Evolutionary conservation across 2,113 vertebrate genomes (phyloP).

Genomic region (Lepus timidus): DNA sequence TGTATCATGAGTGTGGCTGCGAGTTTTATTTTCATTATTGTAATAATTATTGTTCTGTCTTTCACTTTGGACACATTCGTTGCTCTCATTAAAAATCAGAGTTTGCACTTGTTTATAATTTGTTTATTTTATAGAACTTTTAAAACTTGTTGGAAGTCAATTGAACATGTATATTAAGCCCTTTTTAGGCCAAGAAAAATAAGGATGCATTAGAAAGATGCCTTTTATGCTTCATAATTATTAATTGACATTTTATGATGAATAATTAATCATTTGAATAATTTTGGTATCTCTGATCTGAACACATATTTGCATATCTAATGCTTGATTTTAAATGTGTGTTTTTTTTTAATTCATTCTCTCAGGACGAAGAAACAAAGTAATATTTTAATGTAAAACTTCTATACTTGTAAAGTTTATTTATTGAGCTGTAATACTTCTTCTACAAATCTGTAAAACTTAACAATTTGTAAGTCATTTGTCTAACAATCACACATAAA

Average conservation of each 20-base stretch:
- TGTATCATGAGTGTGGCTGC: slow-evolving; percentile 4
- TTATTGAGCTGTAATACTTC: slow-evolving; percentile 81
- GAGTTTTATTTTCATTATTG: slow-evolving; percentile 1
- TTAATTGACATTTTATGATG: slow-evolving; percentile 98
- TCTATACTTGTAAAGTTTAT: slow-evolving; percentile 78
- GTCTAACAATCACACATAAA: slow-evolving; percentile 60
- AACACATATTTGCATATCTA: slow-evolving; percentile 98
- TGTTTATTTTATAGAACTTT: slow-evolving; percentile 90
- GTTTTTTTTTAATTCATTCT: slow-evolving; percentile 88
- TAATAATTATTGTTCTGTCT: neutral
- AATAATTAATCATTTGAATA: slow-evolving; percentile 99
- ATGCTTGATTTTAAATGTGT: slow-evolving; percentile 93
- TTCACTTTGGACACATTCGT: slow-evolving; percentile 74
- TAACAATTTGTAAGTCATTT: slow-evolving; percentile 82
- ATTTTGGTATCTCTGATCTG: slow-evolving; percentile 98
- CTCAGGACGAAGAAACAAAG: slow-evolving; percentile 91
- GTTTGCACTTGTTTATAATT: slow-evolving; percentile 85
- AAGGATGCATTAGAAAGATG: slow-evolving; percentile 90
- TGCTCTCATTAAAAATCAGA: slow-evolving; percentile 83
- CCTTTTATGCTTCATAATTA: slow-evolving; percentile 95
- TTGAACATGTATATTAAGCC: slow-evolving; percentile 88
- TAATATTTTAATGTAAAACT: slow-evolving; percentile 88
- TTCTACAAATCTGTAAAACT: slow-evolving; percentile 77
- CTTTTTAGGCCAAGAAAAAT: slow-evolving; percentile 90
- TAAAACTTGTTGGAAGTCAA: slow-evolving; percentile 88